These are phyloP conservation scores for Mola mola DNA, from an alignment of 2,113 vertebrate genomes.

Conservation along the genomic window DNA sequence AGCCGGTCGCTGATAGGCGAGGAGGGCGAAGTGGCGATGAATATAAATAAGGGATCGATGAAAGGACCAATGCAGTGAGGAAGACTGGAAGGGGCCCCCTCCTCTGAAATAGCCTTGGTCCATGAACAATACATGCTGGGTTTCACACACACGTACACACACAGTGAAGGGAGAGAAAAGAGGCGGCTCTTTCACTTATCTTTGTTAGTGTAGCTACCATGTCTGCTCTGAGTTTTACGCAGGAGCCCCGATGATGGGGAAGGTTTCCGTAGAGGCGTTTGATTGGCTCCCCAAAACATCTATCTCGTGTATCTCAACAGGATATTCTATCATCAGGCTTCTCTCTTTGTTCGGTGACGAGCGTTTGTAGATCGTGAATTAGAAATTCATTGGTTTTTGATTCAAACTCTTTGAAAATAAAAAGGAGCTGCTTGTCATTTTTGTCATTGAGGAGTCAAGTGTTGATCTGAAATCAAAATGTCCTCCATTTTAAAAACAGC, in stretches of 20 bases:
- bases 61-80: slow-evolving; percentile 70
- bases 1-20: slow-evolving; percentile 68
- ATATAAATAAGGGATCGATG: slow-evolving; percentile 81
- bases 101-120: slow-evolving; percentile 53
- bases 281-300: slow-evolving; percentile 29
- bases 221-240: slow-evolving; percentile 37
- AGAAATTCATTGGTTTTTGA: no score
- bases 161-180: slow-evolving; percentile 22
- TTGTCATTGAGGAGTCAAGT: no score
- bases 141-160: slow-evolving; percentile 34
- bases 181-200: slow-evolving; percentile 43
- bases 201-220: slow-evolving; percentile 43
- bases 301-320: no score
- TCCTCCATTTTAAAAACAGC: background rate
- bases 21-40: slow-evolving; percentile 64
- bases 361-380: no score
- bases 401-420: no score
- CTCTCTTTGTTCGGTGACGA: no score
- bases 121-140: slow-evolving; percentile 66
- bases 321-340: no score
- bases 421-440: no score
- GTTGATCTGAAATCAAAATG: background rate
- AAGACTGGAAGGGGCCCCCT: slow-evolving; percentile 45
- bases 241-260: slow-evolving; percentile 16
- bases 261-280: slow-evolving; percentile 8